Percentiles rank a stretch among this genome's conserved stretches.
Evolutionary conservation across 2,113 vertebrate species (phyloP).

Genomic region (Gymnogyps californianus): DNA sequence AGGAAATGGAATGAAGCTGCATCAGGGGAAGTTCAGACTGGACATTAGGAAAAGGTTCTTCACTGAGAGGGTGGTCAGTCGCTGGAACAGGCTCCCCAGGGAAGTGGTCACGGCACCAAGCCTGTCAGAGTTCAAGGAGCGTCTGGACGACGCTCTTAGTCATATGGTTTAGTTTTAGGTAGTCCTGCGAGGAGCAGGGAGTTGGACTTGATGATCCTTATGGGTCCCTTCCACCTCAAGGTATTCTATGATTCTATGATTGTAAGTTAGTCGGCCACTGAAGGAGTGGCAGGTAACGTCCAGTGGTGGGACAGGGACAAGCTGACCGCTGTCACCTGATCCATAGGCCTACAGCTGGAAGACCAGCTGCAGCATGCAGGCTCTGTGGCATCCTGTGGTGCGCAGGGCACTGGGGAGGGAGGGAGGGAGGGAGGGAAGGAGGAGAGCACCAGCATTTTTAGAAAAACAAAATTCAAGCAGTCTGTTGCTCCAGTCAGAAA

Average conservation of each 20-base stretch:
- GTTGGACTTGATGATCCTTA: not conserved
- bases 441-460: not conserved
- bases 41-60: not conserved
- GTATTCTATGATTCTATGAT: not conserved
- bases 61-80: not conserved
- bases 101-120: not conserved
- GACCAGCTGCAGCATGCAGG: not conserved
- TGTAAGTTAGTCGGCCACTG: not conserved
- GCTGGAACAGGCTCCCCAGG: not conserved
- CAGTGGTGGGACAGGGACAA: not conserved
- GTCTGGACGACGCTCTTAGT: not conserved
- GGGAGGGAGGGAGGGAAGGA: not conserved
- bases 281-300: not conserved
- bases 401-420: fast-evolving
- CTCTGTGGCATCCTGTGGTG: not conserved
- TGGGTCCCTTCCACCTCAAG: not conserved
- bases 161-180: not conserved
- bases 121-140: not conserved
- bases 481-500: not conserved
- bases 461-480: not conserved
- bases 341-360: not conserved
- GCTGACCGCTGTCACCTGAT: not conserved
- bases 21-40: not conserved
- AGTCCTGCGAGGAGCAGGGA: no score
- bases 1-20: not conserved